Conservation (phyloP, 2,888 invertebrate species). For the Geophilus truncorum region DNA sequence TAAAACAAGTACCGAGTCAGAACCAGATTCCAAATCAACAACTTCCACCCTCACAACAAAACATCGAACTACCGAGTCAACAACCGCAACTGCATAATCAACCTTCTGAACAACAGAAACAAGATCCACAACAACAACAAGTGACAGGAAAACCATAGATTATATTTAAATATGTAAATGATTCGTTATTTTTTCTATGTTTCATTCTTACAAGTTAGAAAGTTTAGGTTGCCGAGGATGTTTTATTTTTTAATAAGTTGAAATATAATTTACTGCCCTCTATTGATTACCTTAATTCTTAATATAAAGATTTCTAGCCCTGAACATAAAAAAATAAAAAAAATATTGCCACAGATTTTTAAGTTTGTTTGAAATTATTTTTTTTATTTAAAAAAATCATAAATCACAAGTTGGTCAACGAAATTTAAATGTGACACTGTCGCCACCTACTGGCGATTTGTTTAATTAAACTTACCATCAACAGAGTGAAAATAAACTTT, state of each 20-base stretch:
- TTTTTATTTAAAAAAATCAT: too few species aligned
- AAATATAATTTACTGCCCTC: not conserved
- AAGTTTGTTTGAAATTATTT: not conserved
- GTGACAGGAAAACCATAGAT: constrained; percentile 24
- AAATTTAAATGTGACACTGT: too few species aligned
- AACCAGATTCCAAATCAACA: constrained; percentile 42
- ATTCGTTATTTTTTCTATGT: not conserved
- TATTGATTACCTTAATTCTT: not conserved
- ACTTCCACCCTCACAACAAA: constrained; percentile 43
- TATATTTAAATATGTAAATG: not conserved
- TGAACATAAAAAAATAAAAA: too few species aligned
- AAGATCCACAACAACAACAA: constrained; percentile 44
- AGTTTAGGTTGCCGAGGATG: not conserved
- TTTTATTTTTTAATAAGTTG: too few species aligned
- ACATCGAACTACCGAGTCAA: constrained; percentile 44
- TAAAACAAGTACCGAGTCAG: constrained; percentile 38
- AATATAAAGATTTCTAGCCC: too few species aligned
- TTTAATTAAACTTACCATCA: too few species aligned
- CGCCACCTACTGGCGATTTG: too few species aligned
- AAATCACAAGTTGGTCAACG: too few species aligned
- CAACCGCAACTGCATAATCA: constrained; percentile 44
- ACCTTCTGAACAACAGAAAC: constrained; percentile 47
- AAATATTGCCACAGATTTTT: not conserved
- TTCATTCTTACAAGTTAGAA: too few species aligned
- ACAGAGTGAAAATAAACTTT: too few species aligned